Conservation (phyloP, 2,113 vertebrate genomes). For the Archilochus colubris region DNA sequence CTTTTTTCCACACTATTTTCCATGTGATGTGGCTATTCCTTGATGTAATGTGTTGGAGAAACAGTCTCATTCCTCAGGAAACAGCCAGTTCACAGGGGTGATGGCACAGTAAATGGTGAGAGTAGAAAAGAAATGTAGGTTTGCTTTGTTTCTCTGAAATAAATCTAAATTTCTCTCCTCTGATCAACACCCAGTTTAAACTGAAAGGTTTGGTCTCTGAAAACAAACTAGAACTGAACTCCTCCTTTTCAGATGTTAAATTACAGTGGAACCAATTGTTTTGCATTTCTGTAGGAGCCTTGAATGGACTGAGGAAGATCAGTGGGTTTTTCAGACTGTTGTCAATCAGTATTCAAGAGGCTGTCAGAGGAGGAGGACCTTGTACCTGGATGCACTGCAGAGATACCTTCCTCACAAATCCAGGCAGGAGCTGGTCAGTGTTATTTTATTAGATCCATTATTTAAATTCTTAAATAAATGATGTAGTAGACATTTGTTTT, state of each 20-base stretch:
- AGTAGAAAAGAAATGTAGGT: neutral
- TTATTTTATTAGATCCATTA: neutral
- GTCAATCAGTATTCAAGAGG: conserved; percentile 81
- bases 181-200: neutral
- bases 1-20: neutral
- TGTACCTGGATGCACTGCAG: conserved; percentile 87
- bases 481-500: neutral
- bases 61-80: neutral
- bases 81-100: neutral
- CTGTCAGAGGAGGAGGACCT: conserved; percentile 77
- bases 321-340: conserved; percentile 81
- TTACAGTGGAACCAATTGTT: neutral
- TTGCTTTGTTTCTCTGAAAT: neutral
- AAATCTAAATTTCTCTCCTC: neutral
- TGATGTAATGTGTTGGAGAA: neutral
- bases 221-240: neutral
- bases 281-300: conserved; percentile 73
- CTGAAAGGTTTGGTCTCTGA: neutral
- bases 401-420: conserved; percentile 84
- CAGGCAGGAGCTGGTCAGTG: conserved; percentile 86
- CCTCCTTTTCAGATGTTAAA: neutral
- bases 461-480: neutral
- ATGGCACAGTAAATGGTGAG: neutral
- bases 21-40: neutral
- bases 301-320: conserved; percentile 84